phyloP scores from a whole-genome alignment of 2,113 vertebrate genomes.

The Syngnathoides biaculeatus region DNA sequence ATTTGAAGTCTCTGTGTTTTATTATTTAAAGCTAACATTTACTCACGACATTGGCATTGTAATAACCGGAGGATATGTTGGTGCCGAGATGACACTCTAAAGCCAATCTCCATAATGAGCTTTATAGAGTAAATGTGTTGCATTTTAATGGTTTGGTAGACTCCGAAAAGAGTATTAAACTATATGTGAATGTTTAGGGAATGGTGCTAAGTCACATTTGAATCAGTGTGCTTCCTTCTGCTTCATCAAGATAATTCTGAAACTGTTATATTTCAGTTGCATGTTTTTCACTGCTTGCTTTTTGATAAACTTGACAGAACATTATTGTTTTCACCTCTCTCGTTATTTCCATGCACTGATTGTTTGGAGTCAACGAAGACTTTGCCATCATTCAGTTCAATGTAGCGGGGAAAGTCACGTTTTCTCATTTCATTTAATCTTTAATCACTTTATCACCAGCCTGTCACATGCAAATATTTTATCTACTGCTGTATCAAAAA shows the following conservation, averaged over 20 bases:
- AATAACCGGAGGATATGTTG: slow-evolving; percentile 57
- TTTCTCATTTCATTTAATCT: slow-evolving; percentile 27
- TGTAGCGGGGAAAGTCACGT: slow-evolving; percentile 35
- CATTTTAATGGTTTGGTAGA: slow-evolving; percentile 49
- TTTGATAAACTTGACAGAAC: slow-evolving; percentile 39
- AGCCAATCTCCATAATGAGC: slow-evolving; percentile 57
- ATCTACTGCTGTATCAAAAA: slow-evolving; percentile 30
- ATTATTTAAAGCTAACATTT: slow-evolving; percentile 69
- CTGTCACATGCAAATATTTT: slow-evolving; percentile 20
- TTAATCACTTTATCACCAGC: slow-evolving; percentile 23
- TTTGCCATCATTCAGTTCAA: slow-evolving; percentile 52
- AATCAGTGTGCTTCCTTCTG: slow-evolving; percentile 49
- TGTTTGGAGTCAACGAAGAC: slow-evolving; percentile 30
- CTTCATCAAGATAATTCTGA: slow-evolving; percentile 38
- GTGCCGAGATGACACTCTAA: slow-evolving; percentile 54
- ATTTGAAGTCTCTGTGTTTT: slow-evolving; percentile 59
- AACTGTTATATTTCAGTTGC: slow-evolving; percentile 49
- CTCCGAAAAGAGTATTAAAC: slow-evolving; percentile 28
- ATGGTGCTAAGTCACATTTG: slow-evolving; percentile 47
- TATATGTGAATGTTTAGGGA: slow-evolving; percentile 47
- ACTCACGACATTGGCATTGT: slow-evolving; percentile 60
- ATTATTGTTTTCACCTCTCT: slow-evolving; percentile 21
- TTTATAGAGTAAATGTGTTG: slow-evolving; percentile 48
- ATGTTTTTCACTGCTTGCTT: slow-evolving; percentile 25
- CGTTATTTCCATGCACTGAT: slow-evolving; percentile 36